phyloP scores from a whole-genome alignment of 2,888 invertebrate species.

The Ptychoptera contaminata region DNA sequence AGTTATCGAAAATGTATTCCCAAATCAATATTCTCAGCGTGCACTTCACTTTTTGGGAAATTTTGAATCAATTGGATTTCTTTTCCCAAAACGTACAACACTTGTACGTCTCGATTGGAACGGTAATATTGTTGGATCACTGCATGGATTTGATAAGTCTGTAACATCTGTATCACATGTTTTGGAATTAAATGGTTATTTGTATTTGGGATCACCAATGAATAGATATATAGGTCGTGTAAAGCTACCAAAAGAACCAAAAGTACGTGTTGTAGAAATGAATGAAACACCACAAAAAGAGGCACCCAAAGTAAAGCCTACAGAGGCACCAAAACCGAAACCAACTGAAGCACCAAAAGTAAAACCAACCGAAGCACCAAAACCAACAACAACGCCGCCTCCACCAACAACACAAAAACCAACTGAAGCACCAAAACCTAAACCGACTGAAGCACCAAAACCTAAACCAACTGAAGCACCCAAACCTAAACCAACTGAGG shows the following conservation, averaged over 20 bases:
- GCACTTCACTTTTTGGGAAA: constrained; percentile 52
- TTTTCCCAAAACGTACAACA: constrained; percentile 35
- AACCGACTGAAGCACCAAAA: constrained; percentile 7
- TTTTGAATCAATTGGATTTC: constrained; percentile 33
- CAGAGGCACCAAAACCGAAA: constrained; percentile 10
- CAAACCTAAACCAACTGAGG: constrained; percentile 12
- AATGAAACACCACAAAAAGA: constrained; percentile 11
- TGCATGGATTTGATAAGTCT: constrained; percentile 44
- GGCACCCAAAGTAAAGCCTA: constrained; percentile 12
- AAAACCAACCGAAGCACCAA: constrained; percentile 14
- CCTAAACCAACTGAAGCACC: constrained; percentile 15
- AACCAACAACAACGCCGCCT: constrained; percentile 12
- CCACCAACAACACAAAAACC: constrained; percentile 14
- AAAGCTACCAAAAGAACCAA: constrained; percentile 32
- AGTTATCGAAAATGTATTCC: constrained; percentile 43
- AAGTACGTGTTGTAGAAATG: constrained; percentile 20
- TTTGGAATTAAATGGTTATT: constrained; percentile 42
- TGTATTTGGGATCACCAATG: constrained; percentile 54
- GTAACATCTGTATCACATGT: constrained; percentile 45
- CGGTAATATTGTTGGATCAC: constrained; percentile 53
- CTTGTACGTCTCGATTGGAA: constrained; percentile 51
- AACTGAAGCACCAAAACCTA: constrained; percentile 13
- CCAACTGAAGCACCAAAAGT: constrained; percentile 14
- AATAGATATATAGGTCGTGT: constrained; percentile 48
- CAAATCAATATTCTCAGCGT: constrained; percentile 45